Conservation (phyloP, 2,797 vertebrate species). For the Eleutherodactylus coqui region DNA sequence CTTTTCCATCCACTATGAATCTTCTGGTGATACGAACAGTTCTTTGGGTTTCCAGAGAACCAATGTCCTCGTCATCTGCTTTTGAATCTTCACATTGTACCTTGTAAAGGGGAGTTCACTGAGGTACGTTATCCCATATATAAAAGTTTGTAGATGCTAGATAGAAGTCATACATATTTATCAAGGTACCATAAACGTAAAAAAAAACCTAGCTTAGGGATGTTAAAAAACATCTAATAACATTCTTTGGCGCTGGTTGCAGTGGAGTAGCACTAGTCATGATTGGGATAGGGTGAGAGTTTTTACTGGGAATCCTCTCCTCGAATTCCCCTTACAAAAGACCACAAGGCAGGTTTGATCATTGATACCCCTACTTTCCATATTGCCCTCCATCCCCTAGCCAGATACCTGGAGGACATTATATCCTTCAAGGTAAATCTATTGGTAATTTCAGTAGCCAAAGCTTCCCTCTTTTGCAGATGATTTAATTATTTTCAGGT, state of each 20-base stretch:
- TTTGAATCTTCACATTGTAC: not conserved
- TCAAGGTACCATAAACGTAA: not conserved
- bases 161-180: not conserved
- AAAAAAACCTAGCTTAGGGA: too few relatives aligned
- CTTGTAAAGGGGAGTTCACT: not conserved
- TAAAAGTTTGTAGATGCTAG: not conserved
- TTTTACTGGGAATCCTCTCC: too few relatives aligned
- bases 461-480: not conserved
- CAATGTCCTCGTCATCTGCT: not conserved
- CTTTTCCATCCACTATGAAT: constrained; percentile 74
- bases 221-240: too few relatives aligned
- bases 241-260: too few relatives aligned
- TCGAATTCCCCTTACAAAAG: too few relatives aligned
- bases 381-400: not conserved
- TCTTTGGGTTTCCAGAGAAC: constrained; percentile 35
- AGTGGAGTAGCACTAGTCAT: too few relatives aligned
- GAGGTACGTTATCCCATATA: not conserved
- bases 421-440: not conserved
- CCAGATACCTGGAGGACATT: not conserved
- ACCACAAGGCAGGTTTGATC: too few relatives aligned
- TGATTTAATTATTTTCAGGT: too few relatives aligned
- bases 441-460: not conserved
- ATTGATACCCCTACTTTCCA: not conserved
- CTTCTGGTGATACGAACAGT: constrained; percentile 69
- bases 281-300: too few relatives aligned